Base-by-base conservation (phyloP, 2,888 invertebrate genomes). In the Mesorhabditis sp. region DNA sequence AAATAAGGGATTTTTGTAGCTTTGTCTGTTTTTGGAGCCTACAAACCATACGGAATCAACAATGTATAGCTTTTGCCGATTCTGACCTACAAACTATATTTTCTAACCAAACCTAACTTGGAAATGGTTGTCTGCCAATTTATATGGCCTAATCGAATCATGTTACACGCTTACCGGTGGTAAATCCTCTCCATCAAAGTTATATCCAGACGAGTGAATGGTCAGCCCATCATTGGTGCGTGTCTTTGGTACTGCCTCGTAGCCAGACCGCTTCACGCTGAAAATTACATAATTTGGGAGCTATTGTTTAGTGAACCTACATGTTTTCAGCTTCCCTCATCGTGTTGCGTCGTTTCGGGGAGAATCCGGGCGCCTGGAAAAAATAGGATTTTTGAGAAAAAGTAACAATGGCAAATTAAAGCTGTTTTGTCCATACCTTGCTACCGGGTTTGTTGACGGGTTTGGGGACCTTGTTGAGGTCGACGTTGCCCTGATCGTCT, bases 381-480 rank as follows among this genome's bases (percentile, higher is more conserved):
- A 50, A 50, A 50, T 50, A 1, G 58, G 1, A 2, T 50, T 50
- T 50, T 10, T n/a, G 7, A 13, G 2, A 50, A 50, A 50, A 50
- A n/a, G 58, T 50, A 13, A 0, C 58, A 50, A 50, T 50, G 7
- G 2, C 58, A 50, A 50, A 13, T 50, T 2, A 50, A 10, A 50
- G 58, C 58, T 50, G n/a, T n/a, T 50, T 50, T 50, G n/a, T 50
- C n/a, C 58, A 13, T 50, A 50, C 58, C n/a, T 50, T 50, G 58
- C 58, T 50, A 13, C 58, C 58, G 7, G 58, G 58, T 50, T 50
- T 50, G 10, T 50, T 50, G 10, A 50, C 58, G 58, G 58, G 58
- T n/a, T 50, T n/a, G n/a, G 58, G 58, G 58, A 50, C n/a, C 2
- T 50, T 50, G 58, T 50, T 50, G 7, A n/a, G 7, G n/a, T 50